Percentiles rank a stretch among this genome's conserved stretches.
These are phyloP conservation scores for Drosophila mimetica DNA, from an alignment of 2,888 invertebrate genomes.

Conservation along the genomic window DNA sequence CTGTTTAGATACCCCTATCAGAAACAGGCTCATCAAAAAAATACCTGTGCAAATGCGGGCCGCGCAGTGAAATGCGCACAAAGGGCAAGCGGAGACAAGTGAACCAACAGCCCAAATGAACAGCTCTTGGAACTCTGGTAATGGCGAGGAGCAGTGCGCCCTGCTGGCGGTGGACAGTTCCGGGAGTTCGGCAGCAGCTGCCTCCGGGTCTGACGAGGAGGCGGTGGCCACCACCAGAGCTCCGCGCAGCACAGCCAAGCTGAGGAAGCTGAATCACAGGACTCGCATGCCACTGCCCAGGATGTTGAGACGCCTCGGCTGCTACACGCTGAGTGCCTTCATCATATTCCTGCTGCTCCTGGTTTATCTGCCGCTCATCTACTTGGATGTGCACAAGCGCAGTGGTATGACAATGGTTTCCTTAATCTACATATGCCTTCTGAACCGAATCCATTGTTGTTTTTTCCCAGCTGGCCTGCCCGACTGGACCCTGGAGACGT, in stretches of 20 bases:
- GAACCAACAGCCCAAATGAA: slow-evolving; percentile 13
- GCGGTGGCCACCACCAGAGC: neutral
- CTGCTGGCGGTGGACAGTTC: slow-evolving; percentile 41
- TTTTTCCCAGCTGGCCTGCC: slow-evolving; percentile 84
- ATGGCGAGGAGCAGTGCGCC: slow-evolving; percentile 48
- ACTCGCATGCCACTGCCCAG: slow-evolving; percentile 66
- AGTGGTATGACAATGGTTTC: slow-evolving; percentile 65
- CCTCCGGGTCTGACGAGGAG: slow-evolving; percentile 33
- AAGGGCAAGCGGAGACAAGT: neutral
- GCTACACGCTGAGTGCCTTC: slow-evolving; percentile 60
- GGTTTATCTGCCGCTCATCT: slow-evolving; percentile 74
- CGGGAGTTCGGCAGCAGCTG: slow-evolving; percentile 4
- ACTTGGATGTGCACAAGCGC: slow-evolving; percentile 75
- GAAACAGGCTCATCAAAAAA: no score
- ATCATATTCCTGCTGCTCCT: slow-evolving; percentile 69
- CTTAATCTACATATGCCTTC: neutral
- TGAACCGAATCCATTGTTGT: slow-evolving; percentile 1
- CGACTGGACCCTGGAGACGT: slow-evolving; percentile 91
- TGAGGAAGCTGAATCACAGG: slow-evolving; percentile 32
- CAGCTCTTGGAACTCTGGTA: slow-evolving; percentile 2
- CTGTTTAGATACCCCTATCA: neutral
- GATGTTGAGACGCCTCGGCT: slow-evolving; percentile 67
- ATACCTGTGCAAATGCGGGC: neutral
- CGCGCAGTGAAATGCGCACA: slow-evolving; percentile 2
- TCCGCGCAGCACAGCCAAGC: slow-evolving; percentile 20